A percentile compares a stretch with the other conserved stretches of the same genome.
These are phyloP conservation scores for Chrysodeixis includens DNA, from an alignment of 2,888 invertebrate species.

Conservation along the genomic window DNA sequence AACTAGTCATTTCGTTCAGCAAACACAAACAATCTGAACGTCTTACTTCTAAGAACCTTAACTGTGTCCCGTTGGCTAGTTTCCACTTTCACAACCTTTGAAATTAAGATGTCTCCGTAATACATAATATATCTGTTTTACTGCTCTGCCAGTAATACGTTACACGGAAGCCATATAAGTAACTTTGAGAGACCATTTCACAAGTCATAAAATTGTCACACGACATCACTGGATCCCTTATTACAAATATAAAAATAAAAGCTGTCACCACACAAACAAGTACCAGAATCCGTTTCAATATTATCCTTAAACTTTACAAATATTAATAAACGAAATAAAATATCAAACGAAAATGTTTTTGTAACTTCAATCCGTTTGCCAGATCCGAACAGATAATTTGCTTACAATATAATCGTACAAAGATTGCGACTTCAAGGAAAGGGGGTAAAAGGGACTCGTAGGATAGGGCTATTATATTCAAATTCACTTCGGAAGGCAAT, in stretches of 20 bases:
- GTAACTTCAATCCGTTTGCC: constrained; percentile 75
- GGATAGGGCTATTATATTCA: constrained; percentile 87
- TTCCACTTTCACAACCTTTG: background rate
- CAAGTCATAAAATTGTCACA: background rate
- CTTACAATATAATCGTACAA: constrained; percentile 89
- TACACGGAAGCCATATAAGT: background rate
- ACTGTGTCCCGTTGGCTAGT: background rate
- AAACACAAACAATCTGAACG: too few relatives aligned
- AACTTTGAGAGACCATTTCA: background rate
- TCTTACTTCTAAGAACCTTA: background rate
- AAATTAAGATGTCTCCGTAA: background rate
- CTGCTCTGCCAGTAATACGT: background rate
- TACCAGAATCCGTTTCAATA: constrained; percentile 18
- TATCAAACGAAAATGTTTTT: constrained; percentile 61
- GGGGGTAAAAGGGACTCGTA: constrained; percentile 83
- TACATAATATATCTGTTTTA: background rate
- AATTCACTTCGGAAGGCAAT: constrained; percentile 87
- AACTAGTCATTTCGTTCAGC: too few relatives aligned
- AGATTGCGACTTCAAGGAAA: constrained; percentile 83
- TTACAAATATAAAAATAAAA: background rate
- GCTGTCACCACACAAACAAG: background rate
- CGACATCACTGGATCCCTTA: background rate
- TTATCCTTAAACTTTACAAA: constrained; percentile 30
- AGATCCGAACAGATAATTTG: constrained; percentile 88
- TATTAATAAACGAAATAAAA: constrained; percentile 69